Percentiles rank a stretch among this genome's conserved stretches.
These are phyloP conservation scores for Calameuta idolon DNA, from an alignment of 2,888 invertebrate genomes.

Conservation along the genomic window DNA sequence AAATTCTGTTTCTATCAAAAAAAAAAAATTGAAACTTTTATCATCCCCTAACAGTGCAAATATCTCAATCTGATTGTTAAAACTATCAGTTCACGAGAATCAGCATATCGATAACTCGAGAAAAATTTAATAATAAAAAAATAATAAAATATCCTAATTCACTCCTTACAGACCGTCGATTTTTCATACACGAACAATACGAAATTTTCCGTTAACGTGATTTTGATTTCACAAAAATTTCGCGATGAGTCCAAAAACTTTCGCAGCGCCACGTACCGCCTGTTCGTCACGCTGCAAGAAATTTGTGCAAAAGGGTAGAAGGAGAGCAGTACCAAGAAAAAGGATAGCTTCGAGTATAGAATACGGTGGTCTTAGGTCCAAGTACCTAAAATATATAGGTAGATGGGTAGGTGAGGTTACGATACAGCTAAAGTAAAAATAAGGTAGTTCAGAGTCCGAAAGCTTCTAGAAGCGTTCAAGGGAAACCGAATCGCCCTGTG, in stretches of 20 bases:
- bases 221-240: not conserved
- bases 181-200: not conserved
- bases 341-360: not conserved
- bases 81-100: not conserved
- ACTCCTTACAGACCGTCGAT: not conserved
- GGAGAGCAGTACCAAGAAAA: not conserved
- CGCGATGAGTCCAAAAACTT: not conserved
- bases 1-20: not conserved
- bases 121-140: not conserved
- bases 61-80: not conserved
- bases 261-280: not conserved
- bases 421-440: not conserved
- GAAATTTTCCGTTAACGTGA: not conserved
- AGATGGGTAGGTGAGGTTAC: not conserved
- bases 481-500: slow-evolving; percentile 44
- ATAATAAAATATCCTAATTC: not conserved
- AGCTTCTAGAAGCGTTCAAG: slow-evolving; percentile 41
- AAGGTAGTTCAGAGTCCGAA: slow-evolving; percentile 20
- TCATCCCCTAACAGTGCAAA: not conserved
- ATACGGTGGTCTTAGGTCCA: not conserved
- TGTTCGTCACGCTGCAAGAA: not conserved
- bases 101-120: not conserved
- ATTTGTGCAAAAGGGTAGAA: not conserved
- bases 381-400: not conserved
- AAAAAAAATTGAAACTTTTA: not conserved